A percentile compares a stretch with the other conserved stretches of the same genome.
Evolutionary conservation across 2,113 vertebrate species (phyloP).

Genomic region (Grus americana): DNA sequence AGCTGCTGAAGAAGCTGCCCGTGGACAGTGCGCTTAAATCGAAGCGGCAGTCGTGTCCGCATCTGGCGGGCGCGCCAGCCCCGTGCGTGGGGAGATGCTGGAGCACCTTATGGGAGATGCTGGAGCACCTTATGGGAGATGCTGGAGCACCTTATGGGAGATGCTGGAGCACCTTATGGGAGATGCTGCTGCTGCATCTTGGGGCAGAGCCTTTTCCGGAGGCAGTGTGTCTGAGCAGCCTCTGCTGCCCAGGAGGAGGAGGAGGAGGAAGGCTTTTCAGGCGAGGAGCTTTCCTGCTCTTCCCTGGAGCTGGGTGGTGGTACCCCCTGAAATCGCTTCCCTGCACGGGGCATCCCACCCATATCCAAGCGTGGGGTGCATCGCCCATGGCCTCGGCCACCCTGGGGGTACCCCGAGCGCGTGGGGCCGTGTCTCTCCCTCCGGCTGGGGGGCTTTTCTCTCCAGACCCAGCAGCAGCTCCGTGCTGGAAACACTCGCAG

Average conservation of each 20-base stretch:
- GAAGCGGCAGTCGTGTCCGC: neutral
- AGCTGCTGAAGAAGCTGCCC: neutral
- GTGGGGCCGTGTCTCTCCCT: neutral
- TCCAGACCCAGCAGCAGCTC: neutral
- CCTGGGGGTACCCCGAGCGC: neutral
- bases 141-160: neutral
- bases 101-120: neutral
- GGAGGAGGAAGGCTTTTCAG: neutral
- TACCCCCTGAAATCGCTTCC: fast-evolving
- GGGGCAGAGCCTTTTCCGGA: neutral
- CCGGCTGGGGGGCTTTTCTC: neutral
- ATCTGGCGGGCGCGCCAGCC: neutral
- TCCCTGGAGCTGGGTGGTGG: neutral
- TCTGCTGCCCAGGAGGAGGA: neutral
- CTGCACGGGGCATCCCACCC: fast-evolving
- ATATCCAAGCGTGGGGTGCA: fast-evolving
- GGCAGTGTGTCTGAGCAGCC: neutral
- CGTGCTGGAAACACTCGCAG: neutral
- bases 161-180: neutral
- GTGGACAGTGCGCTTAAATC: neutral
- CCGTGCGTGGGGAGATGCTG: fast-evolving
- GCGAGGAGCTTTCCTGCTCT: neutral
- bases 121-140: neutral
- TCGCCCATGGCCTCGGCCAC: fast-evolving
- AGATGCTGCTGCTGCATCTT: fast-evolving